phyloP scores from a whole-genome alignment of 1,140 invertebrate species.

The Diorhabda elongata region DNA sequence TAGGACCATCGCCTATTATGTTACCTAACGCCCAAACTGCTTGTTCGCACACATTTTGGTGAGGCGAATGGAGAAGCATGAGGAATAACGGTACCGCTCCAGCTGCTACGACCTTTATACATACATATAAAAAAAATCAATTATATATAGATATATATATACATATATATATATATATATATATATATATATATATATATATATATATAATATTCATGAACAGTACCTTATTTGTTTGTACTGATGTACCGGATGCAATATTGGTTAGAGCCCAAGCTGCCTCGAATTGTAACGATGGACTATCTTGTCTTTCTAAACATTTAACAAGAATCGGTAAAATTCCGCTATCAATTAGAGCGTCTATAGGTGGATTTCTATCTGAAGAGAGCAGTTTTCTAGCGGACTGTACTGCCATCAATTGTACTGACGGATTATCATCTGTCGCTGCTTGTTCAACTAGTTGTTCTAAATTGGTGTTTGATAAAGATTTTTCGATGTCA shows the following conservation, averaged over 20 bases:
- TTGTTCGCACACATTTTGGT: slow-evolving; percentile 98
- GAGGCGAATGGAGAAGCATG: slow-evolving; percentile 81
- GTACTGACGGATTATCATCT: slow-evolving; percentile 63
- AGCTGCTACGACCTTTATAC: slow-evolving; percentile 71
- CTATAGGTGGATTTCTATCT: slow-evolving; percentile 98
- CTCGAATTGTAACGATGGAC: slow-evolving; percentile 94
- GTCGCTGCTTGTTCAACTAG: slow-evolving; percentile 71
- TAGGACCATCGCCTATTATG: slow-evolving; percentile 90
- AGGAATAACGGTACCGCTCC: slow-evolving; percentile 95
- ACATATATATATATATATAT: not conserved
- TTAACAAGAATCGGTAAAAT: slow-evolving; percentile 91
- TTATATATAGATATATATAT: not conserved
- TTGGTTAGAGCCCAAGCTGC: slow-evolving; percentile 99
- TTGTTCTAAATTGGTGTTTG: slow-evolving; percentile 62
- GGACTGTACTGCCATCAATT: slow-evolving; percentile 79
- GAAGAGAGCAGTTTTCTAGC: slow-evolving; percentile 92
- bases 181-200: not conserved
- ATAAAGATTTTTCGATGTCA: slow-evolving; percentile 65
- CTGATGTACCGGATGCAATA: slow-evolving; percentile 95
- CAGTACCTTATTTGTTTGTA: slow-evolving; percentile 81
- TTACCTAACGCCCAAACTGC: slow-evolving; percentile 96
- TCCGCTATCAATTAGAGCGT: slow-evolving; percentile 87
- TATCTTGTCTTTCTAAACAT: slow-evolving; percentile 82
- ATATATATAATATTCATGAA: not conserved
- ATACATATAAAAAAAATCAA: not conserved